These are phyloP conservation scores for Galeopterus variegatus DNA, from an alignment of 2,113 vertebrate genomes.

Conservation along the genomic window DNA sequence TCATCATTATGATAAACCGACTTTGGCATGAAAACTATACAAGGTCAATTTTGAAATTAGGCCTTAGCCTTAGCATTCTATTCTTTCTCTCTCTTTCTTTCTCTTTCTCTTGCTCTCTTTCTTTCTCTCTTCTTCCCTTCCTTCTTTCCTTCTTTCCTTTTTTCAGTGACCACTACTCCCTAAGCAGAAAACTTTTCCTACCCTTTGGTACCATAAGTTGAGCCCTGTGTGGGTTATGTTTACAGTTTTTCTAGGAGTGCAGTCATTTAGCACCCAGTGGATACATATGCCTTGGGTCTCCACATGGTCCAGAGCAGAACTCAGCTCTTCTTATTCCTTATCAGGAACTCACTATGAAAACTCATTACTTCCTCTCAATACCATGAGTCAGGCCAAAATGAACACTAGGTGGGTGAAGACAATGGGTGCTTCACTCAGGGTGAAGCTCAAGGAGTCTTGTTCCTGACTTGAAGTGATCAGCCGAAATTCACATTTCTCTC, in stretches of 20 bases:
- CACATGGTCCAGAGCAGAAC: background rate
- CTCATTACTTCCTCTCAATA: background rate
- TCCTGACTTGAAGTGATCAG: background rate
- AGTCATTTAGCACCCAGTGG: background rate
- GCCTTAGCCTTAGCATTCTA: background rate
- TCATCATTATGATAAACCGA: background rate
- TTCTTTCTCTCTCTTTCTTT: background rate
- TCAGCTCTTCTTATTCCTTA: conserved; percentile 23
- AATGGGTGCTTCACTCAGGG: background rate
- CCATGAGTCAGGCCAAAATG: conserved; percentile 52
- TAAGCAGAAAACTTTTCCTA: background rate
- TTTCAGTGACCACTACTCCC: background rate
- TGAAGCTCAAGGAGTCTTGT: background rate
- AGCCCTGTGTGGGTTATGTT: background rate
- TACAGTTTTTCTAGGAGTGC: background rate
- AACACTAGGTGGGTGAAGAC: conserved; percentile 44
- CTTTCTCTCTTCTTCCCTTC: rapidly evolving
- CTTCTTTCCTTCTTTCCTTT: background rate
- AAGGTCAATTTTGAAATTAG: conserved; percentile 21
- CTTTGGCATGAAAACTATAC: background rate
- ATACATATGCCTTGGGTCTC: background rate
- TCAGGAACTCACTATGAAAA: conserved; percentile 34
- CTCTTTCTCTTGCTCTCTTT: background rate
- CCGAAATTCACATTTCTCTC: background rate
- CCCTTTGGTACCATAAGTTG: background rate